Base-by-base conservation (phyloP, 2,888 invertebrate genomes). In the Meandrusa payeni region DNA sequence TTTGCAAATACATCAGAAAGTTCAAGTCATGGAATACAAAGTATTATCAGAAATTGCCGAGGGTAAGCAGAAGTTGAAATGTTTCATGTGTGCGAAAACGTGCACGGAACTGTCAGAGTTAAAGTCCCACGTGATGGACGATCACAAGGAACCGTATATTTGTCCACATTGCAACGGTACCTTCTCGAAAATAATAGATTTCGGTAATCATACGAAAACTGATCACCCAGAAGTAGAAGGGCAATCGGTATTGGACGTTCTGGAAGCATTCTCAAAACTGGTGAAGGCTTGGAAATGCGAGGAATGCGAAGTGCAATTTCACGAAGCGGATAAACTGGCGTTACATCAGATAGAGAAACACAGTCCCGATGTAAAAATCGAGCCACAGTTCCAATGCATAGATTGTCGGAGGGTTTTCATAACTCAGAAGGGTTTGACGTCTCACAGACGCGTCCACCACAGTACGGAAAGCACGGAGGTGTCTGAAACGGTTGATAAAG, bases 251-350 rank as follows among this genome's bases (percentile, higher is more conserved):
- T 50, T 87, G 22, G 76, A 83, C 40, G 82, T 83, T 1, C 52
- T 87, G 0, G 80, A 83, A 61, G 85, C 86, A 0, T 85, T 85
- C 41, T 80, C 82, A 0, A 77, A 74, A 47, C 49, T 87, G 20
- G 76, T 82, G 0, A 72, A 79, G 50, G 82, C 82, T n/a, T 87
- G 87, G 87, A 87, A 85, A 50, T 87, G 87, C 33, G 81, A 83
- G n/a, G 82, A 80, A 28, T 87, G 87, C 31, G 75, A 75, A 1
- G 37, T 77, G 5, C 86, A 87, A 43, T 86, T 86, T 33, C 75
- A 81, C 7, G 79, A 83, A 48, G 79, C 83, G 0, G 85, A 86
- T 29, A 83, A 85, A 47, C 54, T 87, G 5, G 86, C 85, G 0
- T 50, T 77, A 46, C 86, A 86, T 48, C 79, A 85, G 46, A 63